phyloP scores from a whole-genome alignment of 2,888 invertebrate species.

The Epicampocera succincta region DNA sequence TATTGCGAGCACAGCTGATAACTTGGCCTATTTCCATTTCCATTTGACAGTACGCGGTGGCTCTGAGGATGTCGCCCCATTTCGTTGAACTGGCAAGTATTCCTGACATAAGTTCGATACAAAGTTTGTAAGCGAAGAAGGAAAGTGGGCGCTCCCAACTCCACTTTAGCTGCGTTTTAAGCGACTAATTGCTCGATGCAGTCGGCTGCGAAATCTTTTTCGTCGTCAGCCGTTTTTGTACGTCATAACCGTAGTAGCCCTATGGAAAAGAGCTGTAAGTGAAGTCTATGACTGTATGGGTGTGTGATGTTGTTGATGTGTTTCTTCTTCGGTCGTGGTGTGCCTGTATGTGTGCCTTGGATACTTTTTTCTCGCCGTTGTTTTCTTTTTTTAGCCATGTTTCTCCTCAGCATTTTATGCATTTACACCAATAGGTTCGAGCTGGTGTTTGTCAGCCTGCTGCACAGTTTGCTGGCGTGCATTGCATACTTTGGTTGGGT shows the following conservation, averaged over 20 bases:
- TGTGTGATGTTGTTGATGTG: constrained; percentile 55
- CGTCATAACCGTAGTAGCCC: constrained; percentile 50
- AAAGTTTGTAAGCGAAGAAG: too few relatives aligned
- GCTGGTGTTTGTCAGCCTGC: constrained; percentile 72
- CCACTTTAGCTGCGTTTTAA: too few relatives aligned
- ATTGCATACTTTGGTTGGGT: constrained; percentile 80
- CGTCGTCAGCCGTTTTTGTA: constrained; percentile 29
- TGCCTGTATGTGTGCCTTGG: constrained; percentile 22
- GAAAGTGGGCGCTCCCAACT: too few relatives aligned
- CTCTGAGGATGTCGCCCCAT: too few relatives aligned
- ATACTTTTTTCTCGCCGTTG: constrained; percentile 41
- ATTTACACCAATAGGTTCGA: constrained; percentile 72
- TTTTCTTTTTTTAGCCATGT: constrained; percentile 13
- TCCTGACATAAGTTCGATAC: too few relatives aligned
- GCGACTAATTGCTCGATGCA: background rate
- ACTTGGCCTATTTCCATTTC: too few relatives aligned
- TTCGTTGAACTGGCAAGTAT: too few relatives aligned
- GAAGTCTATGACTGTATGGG: constrained; percentile 58
- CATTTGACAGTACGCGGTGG: too few relatives aligned
- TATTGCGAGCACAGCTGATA: too few relatives aligned
- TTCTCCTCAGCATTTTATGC: constrained; percentile 66
- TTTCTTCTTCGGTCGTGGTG: constrained; percentile 10
- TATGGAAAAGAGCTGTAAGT: constrained; percentile 52
- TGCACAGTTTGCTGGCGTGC: constrained; percentile 80
- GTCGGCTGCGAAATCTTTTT: constrained; percentile 6